These are phyloP conservation scores for Linurgus olivaceus DNA, from an alignment of 2,797 vertebrate species.

Conservation along the genomic window DNA sequence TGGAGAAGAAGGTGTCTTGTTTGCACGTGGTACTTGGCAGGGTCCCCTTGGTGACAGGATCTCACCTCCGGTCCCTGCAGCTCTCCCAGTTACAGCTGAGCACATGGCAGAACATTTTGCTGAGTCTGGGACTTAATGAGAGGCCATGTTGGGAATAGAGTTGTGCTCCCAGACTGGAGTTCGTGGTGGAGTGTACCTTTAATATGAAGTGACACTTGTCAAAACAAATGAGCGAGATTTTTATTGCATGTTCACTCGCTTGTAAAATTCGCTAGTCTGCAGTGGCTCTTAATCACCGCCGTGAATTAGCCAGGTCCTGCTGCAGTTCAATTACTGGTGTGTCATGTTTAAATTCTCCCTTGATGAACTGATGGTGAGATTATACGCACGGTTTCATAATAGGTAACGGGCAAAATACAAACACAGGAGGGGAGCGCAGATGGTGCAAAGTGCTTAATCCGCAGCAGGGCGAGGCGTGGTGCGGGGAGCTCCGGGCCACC, in stretches of 20 bases:
- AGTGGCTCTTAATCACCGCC: conserved; percentile 34
- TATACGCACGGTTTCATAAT: background rate
- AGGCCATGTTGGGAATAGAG: background rate
- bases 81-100: background rate
- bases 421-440: background rate
- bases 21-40: accelerated
- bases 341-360: conserved; percentile 48
- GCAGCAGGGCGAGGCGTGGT: accelerated
- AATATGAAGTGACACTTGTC: conserved; percentile 51
- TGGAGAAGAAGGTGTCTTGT: background rate
- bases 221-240: conserved; percentile 33
- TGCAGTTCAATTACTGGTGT: conserved; percentile 44
- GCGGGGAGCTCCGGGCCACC: background rate
- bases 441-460: background rate
- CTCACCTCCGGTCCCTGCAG: background rate
- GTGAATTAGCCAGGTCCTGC: conserved; percentile 57
- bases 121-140: background rate
- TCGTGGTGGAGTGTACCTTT: background rate
- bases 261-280: conserved; percentile 52
- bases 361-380: conserved; percentile 27
- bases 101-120: background rate
- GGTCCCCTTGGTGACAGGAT: accelerated
- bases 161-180: background rate
- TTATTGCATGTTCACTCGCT: conserved; percentile 33
- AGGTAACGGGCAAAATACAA: background rate